Conservation (phyloP, 1,140 invertebrate species). For the Drosophila trapezifrons region DNA sequence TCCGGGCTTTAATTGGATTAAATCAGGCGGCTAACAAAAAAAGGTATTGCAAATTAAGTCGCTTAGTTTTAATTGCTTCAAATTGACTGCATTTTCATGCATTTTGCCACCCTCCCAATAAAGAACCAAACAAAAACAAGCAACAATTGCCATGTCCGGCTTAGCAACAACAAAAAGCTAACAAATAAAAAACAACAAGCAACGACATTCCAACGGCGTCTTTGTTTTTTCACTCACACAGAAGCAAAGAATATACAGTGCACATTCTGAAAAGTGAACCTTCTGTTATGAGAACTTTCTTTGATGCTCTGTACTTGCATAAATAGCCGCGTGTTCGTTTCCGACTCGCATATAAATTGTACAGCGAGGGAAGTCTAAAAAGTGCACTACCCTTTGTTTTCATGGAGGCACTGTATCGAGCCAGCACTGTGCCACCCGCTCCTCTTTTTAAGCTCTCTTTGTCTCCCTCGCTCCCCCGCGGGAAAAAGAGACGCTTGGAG, state of each 20-base stretch:
- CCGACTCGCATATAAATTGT: background rate
- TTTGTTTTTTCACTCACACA: slow-evolving; percentile 39
- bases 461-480: slow-evolving; percentile 28
- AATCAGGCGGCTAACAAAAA: slow-evolving; percentile 46
- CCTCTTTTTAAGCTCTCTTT: slow-evolving; percentile 39
- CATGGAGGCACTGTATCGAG: background rate
- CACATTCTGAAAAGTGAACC: background rate
- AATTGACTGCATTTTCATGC: slow-evolving; percentile 37
- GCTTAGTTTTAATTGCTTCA: slow-evolving; percentile 44
- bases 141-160: slow-evolving; percentile 74
- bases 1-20: slow-evolving; percentile 34
- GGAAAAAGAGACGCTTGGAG: slow-evolving; percentile 52
- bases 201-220: slow-evolving; percentile 59
- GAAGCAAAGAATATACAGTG: slow-evolving; percentile 12
- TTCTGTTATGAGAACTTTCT: background rate
- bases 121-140: slow-evolving; percentile 19
- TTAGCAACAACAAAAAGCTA: slow-evolving; percentile 38
- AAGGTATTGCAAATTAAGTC: slow-evolving; percentile 44
- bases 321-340: background rate
- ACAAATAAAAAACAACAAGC: slow-evolving; percentile 22
- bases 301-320: background rate
- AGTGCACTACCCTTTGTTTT: slow-evolving; percentile 6
- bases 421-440: slow-evolving; percentile 63
- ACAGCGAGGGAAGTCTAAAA: slow-evolving; percentile 1
- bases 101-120: slow-evolving; percentile 21